Evolutionary conservation across 1,140 invertebrate genomes (phyloP).

Genomic region (Acromyrmex echinatior): DNA sequence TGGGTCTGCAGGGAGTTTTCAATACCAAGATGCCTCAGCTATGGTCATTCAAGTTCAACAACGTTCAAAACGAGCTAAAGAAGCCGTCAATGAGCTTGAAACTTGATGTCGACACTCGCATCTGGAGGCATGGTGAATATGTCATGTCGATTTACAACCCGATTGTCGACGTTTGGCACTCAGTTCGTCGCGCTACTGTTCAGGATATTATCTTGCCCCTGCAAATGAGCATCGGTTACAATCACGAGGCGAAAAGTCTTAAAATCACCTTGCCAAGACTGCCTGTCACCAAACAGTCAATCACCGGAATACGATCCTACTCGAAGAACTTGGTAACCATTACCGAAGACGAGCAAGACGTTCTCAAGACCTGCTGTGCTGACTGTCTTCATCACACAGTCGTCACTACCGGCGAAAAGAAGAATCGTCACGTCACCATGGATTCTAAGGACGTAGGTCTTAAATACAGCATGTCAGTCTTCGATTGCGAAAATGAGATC

Average conservation of each 20-base stretch:
- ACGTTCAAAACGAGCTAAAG: constrained; percentile 6
- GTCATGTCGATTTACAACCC: constrained; percentile 83
- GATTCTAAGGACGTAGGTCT: constrained; percentile 80
- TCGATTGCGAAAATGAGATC: constrained; percentile 80
- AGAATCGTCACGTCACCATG: constrained; percentile 52
- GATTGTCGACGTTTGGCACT: constrained; percentile 81
- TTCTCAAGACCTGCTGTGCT: constrained; percentile 78
- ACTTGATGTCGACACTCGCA: constrained; percentile 67
- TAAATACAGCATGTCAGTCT: constrained; percentile 71
- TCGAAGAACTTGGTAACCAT: constrained; percentile 78
- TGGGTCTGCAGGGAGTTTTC: constrained; percentile 83
- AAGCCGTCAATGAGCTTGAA: constrained; percentile 39
- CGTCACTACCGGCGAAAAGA: constrained; percentile 77
- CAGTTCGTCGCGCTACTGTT: constrained; percentile 75
- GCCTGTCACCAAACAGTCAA: constrained; percentile 74
- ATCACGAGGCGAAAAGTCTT: constrained; percentile 72
- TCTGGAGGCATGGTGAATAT: constrained; percentile 79
- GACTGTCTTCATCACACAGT: constrained; percentile 75
- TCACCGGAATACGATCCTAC: constrained; percentile 73
- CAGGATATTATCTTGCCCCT: constrained; percentile 78
- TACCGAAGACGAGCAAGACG: constrained; percentile 75
- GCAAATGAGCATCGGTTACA: constrained; percentile 76
- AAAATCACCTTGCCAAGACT: constrained; percentile 79
- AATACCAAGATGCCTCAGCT: constrained; percentile 76
- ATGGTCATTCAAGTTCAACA: constrained; percentile 71